These are phyloP conservation scores for Poicephalus gulielmi DNA, from an alignment of 2,113 vertebrate genomes.

Conservation along the genomic window DNA sequence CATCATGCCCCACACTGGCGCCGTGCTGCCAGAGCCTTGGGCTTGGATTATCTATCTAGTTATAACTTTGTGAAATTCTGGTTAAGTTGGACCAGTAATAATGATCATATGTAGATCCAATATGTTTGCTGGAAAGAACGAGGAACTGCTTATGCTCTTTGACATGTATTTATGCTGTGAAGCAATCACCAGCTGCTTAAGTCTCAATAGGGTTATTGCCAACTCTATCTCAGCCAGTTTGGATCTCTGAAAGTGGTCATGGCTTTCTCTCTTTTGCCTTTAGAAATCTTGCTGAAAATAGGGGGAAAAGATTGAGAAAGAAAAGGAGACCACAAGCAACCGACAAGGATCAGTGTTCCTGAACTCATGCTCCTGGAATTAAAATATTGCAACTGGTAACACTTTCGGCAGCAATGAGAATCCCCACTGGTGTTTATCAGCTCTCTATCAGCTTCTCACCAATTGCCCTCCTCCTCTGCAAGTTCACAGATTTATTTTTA, in stretches of 20 bases:
- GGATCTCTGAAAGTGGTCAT: neutral
- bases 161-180: neutral
- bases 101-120: neutral
- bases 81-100: neutral
- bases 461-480: neutral
- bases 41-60: accelerated
- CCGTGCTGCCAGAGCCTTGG: accelerated
- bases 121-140: neutral
- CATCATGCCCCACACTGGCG: accelerated
- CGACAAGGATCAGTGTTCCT: neutral
- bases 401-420: neutral
- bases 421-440: neutral
- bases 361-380: neutral
- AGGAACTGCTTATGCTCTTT: neutral
- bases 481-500: neutral
- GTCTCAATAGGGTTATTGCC: neutral
- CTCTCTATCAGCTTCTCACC: neutral
- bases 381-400: neutral
- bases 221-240: neutral
- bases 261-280: neutral
- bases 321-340: neutral
- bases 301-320: neutral
- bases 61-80: neutral
- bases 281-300: neutral
- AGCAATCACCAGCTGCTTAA: neutral